Conservation (phyloP, 2,797 vertebrate species). For the Scarus forsteni region DNA sequence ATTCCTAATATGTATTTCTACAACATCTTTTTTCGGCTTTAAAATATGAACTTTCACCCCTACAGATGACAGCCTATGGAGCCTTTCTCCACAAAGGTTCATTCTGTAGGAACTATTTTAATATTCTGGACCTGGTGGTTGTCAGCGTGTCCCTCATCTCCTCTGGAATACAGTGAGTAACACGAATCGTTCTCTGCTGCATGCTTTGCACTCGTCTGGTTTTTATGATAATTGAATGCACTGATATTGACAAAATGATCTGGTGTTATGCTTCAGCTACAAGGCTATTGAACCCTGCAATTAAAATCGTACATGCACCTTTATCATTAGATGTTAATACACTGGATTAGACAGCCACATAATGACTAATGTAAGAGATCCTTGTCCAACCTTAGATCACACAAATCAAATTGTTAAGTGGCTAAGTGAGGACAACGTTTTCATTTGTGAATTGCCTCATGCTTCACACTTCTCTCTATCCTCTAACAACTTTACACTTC, state of each 20-base stretch:
- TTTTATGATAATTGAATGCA: background rate
- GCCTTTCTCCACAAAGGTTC: constrained; percentile 98
- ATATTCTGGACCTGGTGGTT: constrained; percentile 98
- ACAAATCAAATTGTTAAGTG: constrained; percentile 37
- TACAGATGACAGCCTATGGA: constrained; percentile 98
- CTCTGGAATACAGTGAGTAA: constrained; percentile 98
- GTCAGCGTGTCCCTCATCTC: constrained; percentile 99
- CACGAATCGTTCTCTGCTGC: background rate
- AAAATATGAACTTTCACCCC: constrained; percentile 30
- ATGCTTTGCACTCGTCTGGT: constrained; percentile 15
- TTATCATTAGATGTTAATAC: constrained; percentile 17
- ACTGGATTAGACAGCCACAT: constrained; percentile 15
- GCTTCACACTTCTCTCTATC: constrained; percentile 51
- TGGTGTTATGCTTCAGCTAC: background rate
- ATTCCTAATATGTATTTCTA: background rate
- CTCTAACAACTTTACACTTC: constrained; percentile 60
- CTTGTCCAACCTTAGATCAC: constrained; percentile 14
- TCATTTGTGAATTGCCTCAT: constrained; percentile 45
- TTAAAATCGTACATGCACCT: constrained; percentile 14
- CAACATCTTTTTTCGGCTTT: constrained; percentile 15
- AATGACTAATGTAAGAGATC: constrained; percentile 22
- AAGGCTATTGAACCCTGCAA: background rate
- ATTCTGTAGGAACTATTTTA: constrained; percentile 99
- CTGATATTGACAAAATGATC: background rate
- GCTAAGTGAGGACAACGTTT: constrained; percentile 31